A percentile compares a stretch with the other conserved stretches of the same genome.
Conservation (phyloP, 2,113 vertebrate species). For the Coryphaenoides rupestris region DNA sequence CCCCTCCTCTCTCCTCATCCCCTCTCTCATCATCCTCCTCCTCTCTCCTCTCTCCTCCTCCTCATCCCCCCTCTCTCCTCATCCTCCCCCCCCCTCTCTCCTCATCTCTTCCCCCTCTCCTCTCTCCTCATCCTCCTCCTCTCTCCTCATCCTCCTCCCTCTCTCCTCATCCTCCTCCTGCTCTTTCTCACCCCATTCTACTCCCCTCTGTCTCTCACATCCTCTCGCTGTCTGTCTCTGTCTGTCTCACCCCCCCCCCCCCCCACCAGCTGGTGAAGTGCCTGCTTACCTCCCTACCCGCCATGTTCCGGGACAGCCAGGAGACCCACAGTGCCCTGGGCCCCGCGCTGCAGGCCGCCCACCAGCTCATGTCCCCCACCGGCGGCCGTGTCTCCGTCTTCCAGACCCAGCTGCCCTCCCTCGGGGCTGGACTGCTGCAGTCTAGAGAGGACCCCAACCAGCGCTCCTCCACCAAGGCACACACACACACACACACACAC, state of each 20-base stretch:
- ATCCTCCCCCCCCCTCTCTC: background rate
- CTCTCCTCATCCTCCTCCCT: no score
- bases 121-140: no score
- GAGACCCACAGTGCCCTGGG: constrained; percentile 94
- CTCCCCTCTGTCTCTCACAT: background rate
- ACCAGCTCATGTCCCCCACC: constrained; percentile 92
- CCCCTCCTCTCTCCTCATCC: no score
- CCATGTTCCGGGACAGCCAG: constrained; percentile 86
- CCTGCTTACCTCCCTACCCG: constrained; percentile 82
- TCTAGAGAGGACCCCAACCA: constrained; percentile 96
- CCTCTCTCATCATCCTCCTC: background rate
- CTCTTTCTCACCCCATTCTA: background rate
- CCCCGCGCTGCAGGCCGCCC: constrained; percentile 91
- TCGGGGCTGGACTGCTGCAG: constrained; percentile 86
- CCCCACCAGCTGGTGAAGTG: constrained; percentile 88
- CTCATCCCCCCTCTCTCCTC: no score
- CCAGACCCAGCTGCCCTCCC: constrained; percentile 90
- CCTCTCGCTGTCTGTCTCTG: no score
- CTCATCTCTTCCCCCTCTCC: no score
- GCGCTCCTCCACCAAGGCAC: constrained; percentile 90
- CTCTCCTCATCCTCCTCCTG: background rate
- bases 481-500: no score
- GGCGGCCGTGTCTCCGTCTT: constrained; percentile 93
- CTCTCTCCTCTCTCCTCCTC: no score
- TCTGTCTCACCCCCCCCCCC: constrained; percentile 21